Percentiles rank a stretch among this genome's conserved stretches.
phyloP scores from a whole-genome alignment of 2,888 invertebrate species.

The Augochlorella aurata region DNA sequence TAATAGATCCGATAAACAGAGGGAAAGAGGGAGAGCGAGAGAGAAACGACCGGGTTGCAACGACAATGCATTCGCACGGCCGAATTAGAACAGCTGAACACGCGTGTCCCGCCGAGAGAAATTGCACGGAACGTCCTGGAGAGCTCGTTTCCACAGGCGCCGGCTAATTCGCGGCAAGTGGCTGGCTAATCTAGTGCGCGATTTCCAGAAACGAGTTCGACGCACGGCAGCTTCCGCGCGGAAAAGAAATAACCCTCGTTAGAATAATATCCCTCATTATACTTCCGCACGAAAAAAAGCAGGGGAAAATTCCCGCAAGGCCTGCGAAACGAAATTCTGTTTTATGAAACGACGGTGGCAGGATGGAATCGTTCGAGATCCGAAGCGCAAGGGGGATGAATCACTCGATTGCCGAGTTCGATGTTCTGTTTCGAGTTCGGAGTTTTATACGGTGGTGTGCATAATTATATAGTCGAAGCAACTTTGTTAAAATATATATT shows the following conservation, averaged over 20 bases:
- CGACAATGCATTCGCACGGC: slow-evolving; percentile 41
- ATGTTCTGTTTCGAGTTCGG: no score
- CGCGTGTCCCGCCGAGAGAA: slow-evolving; percentile 28
- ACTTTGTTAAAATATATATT: no score
- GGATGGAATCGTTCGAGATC: no score
- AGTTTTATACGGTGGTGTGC: no score
- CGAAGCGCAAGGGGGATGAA: no score
- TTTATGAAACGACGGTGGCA: background rate
- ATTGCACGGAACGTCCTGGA: slow-evolving; percentile 38
- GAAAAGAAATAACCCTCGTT: slow-evolving; percentile 9
- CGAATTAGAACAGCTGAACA: slow-evolving; percentile 43
- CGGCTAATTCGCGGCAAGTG: slow-evolving; percentile 42
- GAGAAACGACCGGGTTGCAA: background rate
- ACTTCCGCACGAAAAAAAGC: background rate
- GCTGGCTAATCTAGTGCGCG: slow-evolving; percentile 21
- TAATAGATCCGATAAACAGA: background rate
- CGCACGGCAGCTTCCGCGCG: background rate
- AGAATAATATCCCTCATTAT: slow-evolving; percentile 1
- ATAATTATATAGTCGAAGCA: no score
- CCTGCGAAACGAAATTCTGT: background rate
- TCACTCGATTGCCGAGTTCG: no score
- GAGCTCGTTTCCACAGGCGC: background rate
- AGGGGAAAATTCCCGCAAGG: background rate
- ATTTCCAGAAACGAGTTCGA: slow-evolving; percentile 33
- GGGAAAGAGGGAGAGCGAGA: background rate